These are phyloP conservation scores for Bursaphelenchus mucronatus DNA, from an alignment of 1,140 invertebrate genomes.

Conservation along the genomic window DNA sequence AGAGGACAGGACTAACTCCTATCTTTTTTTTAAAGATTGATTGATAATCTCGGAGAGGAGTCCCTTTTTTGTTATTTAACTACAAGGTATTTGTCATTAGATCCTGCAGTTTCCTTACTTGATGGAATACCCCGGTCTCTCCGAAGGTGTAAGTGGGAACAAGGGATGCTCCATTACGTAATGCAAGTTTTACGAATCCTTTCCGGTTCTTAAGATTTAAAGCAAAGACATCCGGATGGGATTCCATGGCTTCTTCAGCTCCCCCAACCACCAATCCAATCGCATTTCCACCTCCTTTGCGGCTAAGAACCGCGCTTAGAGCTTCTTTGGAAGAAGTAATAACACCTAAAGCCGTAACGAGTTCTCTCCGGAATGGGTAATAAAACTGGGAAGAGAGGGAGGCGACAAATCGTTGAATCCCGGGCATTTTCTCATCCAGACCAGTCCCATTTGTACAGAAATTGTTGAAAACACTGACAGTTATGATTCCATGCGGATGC, in stretches of 20 bases:
- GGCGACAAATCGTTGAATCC: constrained; percentile 70
- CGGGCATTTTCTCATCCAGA: constrained; percentile 75
- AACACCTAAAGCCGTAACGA: constrained; percentile 61
- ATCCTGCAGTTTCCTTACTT: constrained; percentile 36
- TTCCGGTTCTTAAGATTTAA: constrained; percentile 70
- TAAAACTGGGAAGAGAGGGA: constrained; percentile 76
- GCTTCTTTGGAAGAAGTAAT: constrained; percentile 41
- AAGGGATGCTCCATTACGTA: constrained; percentile 69
- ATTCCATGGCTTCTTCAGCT: constrained; percentile 62
- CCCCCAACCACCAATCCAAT: constrained; percentile 51
- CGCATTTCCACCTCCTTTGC: constrained; percentile 24
- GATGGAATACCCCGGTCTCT: constrained; percentile 61
- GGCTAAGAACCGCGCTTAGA: constrained; percentile 63
- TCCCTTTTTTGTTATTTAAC: constrained; percentile 10
- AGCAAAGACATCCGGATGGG: constrained; percentile 67
- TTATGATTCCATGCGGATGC: constrained; percentile 76
- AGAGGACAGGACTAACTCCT: constrained; percentile 80
- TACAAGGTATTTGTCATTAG: no score
- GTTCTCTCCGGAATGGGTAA: constrained; percentile 76
- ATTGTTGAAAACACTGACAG: constrained; percentile 37
- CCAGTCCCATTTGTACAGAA: constrained; percentile 74
- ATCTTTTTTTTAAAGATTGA: constrained; percentile 66
- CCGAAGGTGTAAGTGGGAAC: constrained; percentile 63
- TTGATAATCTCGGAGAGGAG: constrained; percentile 25
- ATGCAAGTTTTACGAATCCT: constrained; percentile 75